Conservation (phyloP, 92 coral and sea anemone species). For the Chrysogorgia sp. region DNA sequence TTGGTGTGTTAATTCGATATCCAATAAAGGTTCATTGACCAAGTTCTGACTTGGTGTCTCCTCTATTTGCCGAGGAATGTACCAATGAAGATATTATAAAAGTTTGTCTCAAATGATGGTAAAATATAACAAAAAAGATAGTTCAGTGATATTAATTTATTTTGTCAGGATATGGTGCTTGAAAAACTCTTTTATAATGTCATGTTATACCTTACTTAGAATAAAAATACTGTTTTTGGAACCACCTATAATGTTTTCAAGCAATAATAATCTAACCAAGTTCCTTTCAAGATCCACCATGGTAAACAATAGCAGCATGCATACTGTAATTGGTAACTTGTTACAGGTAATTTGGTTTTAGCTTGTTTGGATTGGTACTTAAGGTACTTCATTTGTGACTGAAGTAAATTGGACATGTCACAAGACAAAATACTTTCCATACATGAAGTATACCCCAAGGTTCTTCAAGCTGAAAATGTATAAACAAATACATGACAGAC, state of each 20-base stretch:
- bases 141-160: background rate
- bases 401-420: no score
- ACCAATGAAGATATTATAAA: conserved; percentile 1
- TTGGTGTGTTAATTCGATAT: conserved; percentile 9
- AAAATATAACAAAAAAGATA: background rate
- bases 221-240: background rate
- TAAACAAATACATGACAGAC: background rate
- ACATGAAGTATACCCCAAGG: conserved; percentile 11
- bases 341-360: no score
- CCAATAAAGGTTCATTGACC: conserved; percentile 17
- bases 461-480: background rate
- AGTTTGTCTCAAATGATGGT: background rate
- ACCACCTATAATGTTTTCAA: no score
- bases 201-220: background rate
- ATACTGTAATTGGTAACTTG: background rate
- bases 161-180: background rate
- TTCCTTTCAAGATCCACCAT: no score
- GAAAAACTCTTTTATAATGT: background rate
- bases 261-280: background rate
- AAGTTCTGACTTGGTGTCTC: conserved; percentile 39
- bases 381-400: background rate
- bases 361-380: no score
- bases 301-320: no score
- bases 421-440: conserved; percentile 14
- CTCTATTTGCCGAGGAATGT: conserved; percentile 29